Evolutionary conservation across 2,797 vertebrate species (phyloP).

Genomic region (Discoglossus pictus): DNA sequence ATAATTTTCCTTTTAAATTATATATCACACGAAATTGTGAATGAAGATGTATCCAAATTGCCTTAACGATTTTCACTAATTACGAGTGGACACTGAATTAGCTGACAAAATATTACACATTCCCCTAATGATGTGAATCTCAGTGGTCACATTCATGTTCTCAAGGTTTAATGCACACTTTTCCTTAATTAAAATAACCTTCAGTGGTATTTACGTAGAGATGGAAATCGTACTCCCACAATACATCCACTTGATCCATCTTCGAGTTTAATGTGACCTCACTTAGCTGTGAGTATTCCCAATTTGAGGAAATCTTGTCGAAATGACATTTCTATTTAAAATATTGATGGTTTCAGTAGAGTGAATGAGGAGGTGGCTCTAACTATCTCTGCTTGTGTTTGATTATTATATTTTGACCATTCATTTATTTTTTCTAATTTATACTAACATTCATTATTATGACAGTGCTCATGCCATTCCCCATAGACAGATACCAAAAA

Average conservation of each 20-base stretch:
- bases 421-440: no score
- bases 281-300: conserved; percentile 36
- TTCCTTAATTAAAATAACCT: conserved; percentile 49
- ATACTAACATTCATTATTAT: no score
- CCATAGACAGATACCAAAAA: no score
- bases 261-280: conserved; percentile 29
- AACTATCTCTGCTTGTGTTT: no score
- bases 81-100: conserved; percentile 40
- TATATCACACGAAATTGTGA: conserved; percentile 6
- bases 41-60: conserved; percentile 33
- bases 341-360: conserved; percentile 13
- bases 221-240: conserved; percentile 27
- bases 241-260: conserved; percentile 34
- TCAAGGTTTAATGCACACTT: conserved; percentile 36
- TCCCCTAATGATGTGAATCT: conserved; percentile 38
- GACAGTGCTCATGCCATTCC: no score
- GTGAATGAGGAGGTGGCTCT: no score
- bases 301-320: conserved; percentile 21
- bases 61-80: conserved; percentile 32
- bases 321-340: conserved; percentile 40
- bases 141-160: conserved; percentile 35
- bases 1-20: neutral
- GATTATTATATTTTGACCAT: no score
- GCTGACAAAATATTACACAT: conserved; percentile 29
- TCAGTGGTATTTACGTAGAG: conserved; percentile 42